Evolutionary conservation across 2,797 vertebrate genomes (phyloP).

Genomic region (Myotis daubentonii): DNA sequence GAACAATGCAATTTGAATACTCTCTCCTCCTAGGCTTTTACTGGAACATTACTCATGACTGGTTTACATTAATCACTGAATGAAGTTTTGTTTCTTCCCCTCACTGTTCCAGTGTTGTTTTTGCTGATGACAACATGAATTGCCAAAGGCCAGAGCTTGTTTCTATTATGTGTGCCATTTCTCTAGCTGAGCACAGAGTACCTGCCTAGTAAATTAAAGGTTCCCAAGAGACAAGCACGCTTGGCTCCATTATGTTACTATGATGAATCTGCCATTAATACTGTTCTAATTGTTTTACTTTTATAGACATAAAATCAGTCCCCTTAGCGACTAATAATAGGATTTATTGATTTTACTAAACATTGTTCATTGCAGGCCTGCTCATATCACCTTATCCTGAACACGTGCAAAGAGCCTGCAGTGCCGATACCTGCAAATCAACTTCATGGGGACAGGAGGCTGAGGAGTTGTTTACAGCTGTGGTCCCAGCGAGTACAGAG

Average conservation of each 20-base stretch:
- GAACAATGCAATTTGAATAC: not conserved
- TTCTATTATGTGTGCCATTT: slow-evolving; percentile 76
- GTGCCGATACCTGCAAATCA: slow-evolving; percentile 82
- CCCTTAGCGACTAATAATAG: slow-evolving; percentile 86
- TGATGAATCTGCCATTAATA: slow-evolving; percentile 87
- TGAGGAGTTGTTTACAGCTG: slow-evolving; percentile 82
- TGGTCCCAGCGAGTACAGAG: slow-evolving; percentile 79
- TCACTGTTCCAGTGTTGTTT: slow-evolving; percentile 39
- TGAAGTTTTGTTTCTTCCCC: slow-evolving; percentile 57
- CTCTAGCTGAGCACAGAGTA: slow-evolving; percentile 79
- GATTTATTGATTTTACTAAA: slow-evolving; percentile 87
- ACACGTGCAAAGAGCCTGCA: slow-evolving; percentile 80
- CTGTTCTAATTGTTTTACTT: slow-evolving; percentile 86
- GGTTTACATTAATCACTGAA: slow-evolving; percentile 60
- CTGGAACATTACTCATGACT: slow-evolving; percentile 53
- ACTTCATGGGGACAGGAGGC: slow-evolving; percentile 78
- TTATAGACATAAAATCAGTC: slow-evolving; percentile 86
- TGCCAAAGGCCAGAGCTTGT: slow-evolving; percentile 80
- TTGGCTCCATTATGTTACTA: slow-evolving; percentile 85
- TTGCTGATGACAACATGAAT: slow-evolving; percentile 77
- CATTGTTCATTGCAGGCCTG: slow-evolving; percentile 86
- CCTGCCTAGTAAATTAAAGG: slow-evolving; percentile 84
- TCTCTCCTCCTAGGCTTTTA: slow-evolving; percentile 15
- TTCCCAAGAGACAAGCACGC: slow-evolving; percentile 84
- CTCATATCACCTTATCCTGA: slow-evolving; percentile 82